Conservation (phyloP, 2,113 vertebrate species). For the Pachypanchax playfairii region DNA sequence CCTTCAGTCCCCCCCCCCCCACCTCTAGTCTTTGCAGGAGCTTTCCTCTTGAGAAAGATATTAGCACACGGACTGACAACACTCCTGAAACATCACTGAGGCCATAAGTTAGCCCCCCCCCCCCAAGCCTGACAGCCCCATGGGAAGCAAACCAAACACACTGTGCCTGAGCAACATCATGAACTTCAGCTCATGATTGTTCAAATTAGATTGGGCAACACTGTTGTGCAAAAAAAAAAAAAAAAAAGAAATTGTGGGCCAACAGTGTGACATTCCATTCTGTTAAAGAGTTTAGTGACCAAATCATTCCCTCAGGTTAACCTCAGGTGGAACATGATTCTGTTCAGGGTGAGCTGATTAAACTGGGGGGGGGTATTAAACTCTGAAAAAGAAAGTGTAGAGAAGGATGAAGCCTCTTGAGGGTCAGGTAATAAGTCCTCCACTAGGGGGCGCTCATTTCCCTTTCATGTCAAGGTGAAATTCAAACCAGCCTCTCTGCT, state of each 20-base stretch:
- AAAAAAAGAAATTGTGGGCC: constrained; percentile 30
- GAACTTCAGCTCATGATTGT: constrained; percentile 59
- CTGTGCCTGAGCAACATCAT: constrained; percentile 51
- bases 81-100: constrained; percentile 47
- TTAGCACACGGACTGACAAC: constrained; percentile 50
- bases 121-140: constrained; percentile 7
- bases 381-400: background rate
- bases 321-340: constrained; percentile 44
- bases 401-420: background rate
- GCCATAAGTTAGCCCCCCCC: constrained; percentile 29
- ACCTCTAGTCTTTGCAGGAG: constrained; percentile 32
- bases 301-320: constrained; percentile 45
- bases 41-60: constrained; percentile 58
- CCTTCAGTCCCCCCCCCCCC: constrained; percentile 19
- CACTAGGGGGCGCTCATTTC: constrained; percentile 61
- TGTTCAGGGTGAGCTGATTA: background rate
- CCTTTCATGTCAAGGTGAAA: constrained; percentile 58
- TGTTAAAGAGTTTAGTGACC: constrained; percentile 50
- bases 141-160: constrained; percentile 61
- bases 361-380: background rate
- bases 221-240: constrained; percentile 55
- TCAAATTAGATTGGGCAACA: constrained; percentile 67
- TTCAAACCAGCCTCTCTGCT: constrained; percentile 39
- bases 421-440: constrained; percentile 10
- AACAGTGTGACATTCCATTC: constrained; percentile 64